Evolutionary conservation across 2,888 invertebrate genomes (phyloP).

Genomic region (Eupithecia tripunctaria): DNA sequence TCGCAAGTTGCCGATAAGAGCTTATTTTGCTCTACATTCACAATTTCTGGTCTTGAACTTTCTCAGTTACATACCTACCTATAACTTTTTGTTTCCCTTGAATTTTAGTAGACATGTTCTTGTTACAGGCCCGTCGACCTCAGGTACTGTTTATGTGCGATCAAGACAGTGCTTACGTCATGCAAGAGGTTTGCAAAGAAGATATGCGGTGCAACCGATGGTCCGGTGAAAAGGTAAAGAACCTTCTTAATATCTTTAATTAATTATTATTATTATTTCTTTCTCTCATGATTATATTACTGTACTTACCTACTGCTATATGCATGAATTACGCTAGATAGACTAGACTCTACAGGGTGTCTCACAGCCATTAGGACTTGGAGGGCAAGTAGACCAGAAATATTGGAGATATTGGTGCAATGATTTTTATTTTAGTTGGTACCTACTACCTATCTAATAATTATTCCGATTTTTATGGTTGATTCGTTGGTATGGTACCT

Average conservation of each 20-base stretch:
- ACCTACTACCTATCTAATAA: no score
- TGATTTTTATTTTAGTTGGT: no score
- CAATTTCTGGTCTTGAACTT: slow-evolving; percentile 6
- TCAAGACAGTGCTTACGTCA: slow-evolving; percentile 87
- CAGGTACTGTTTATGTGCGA: slow-evolving; percentile 90
- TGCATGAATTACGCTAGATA: no score
- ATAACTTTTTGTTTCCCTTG: slow-evolving; percentile 4
- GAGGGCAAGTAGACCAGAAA: no score
- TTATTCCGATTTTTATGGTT: no score
- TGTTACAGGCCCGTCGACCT: slow-evolving; percentile 82
- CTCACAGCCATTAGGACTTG: no score
- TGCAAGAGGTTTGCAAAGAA: slow-evolving; percentile 89
- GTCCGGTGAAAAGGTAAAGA: slow-evolving; percentile 81
- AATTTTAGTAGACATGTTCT: slow-evolving; percentile 12
- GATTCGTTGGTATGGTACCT: no score
- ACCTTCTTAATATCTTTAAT: no score
- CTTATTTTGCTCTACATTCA: neutral
- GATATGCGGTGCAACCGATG: slow-evolving; percentile 88
- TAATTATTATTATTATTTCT: neutral
- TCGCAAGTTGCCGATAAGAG: neutral
- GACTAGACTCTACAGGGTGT: no score
- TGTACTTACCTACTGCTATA: no score
- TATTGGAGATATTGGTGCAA: no score
- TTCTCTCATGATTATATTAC: neutral
- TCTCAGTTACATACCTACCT: neutral